Conservation (phyloP, 2,797 vertebrate genomes). For the Triplophysa yarkandensis region DNA sequence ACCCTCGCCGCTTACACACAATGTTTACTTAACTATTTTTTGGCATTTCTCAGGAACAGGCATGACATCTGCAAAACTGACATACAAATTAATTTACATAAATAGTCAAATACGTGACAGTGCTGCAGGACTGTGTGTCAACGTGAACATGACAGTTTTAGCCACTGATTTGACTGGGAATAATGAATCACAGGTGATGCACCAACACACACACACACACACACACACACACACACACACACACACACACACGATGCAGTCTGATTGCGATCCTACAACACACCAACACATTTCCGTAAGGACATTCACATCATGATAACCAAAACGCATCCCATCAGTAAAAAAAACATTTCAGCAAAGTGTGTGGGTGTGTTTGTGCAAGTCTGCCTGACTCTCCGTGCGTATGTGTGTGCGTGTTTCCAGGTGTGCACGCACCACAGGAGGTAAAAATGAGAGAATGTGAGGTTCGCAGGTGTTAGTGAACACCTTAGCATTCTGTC, state of each 20-base stretch:
- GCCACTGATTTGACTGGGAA: constrained; percentile 40
- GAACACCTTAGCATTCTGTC: constrained; percentile 65
- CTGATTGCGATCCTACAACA: too few species aligned
- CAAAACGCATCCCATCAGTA: constrained; percentile 29
- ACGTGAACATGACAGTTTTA: constrained; percentile 28
- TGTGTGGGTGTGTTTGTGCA: constrained; percentile 18
- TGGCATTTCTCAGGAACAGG: not conserved
- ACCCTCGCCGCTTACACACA: not conserved
- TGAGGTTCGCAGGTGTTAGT: constrained; percentile 72
- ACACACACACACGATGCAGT: constrained; percentile 35
- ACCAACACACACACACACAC: constrained; percentile 22
- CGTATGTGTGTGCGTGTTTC: constrained; percentile 50
- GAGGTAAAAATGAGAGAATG: constrained; percentile 67
- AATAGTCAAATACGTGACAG: constrained; percentile 36
- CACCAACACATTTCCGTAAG: constrained; percentile 17
- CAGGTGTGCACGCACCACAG: constrained; percentile 74
- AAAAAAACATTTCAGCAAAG: constrained; percentile 20
- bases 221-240: constrained; percentile 16
- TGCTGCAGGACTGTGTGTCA: constrained; percentile 32
- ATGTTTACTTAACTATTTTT: constrained; percentile 30
- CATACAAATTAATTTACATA: constrained; percentile 42
- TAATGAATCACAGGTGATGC: constrained; percentile 38
- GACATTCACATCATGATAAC: constrained; percentile 31
- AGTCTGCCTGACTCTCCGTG: not conserved
- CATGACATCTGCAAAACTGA: constrained; percentile 31